Conservation (phyloP, 2,797 vertebrate genomes). For the Cebuella pygmaea region DNA sequence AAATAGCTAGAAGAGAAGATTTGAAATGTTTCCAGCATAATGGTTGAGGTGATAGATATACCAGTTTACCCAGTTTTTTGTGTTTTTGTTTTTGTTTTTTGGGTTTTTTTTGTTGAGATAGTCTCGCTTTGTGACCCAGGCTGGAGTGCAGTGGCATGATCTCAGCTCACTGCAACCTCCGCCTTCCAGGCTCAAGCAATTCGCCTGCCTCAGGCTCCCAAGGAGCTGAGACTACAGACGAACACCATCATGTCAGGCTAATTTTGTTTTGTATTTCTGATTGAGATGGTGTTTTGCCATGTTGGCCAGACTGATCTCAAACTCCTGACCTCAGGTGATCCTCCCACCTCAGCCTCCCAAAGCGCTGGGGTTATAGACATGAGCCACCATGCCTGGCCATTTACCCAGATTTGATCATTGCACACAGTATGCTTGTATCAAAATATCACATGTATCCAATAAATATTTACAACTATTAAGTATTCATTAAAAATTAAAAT, state of each 20-base stretch:
- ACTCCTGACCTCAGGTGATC: neutral
- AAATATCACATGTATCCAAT: neutral
- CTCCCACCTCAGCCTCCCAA: neutral
- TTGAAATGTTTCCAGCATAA: neutral
- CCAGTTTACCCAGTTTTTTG: neutral
- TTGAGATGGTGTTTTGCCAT: neutral
- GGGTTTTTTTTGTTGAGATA: neutral
- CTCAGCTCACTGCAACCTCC: neutral
- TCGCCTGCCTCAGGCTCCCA: neutral
- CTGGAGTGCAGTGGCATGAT: neutral
- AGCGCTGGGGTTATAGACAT: neutral
- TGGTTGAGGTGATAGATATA: neutral
- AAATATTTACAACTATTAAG: neutral
- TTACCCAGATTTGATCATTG: neutral
- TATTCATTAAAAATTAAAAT: neutral
- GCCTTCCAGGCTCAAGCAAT: neutral
- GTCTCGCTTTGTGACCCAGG: neutral
- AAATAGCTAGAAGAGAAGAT: neutral
- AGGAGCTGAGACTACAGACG: neutral
- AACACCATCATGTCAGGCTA: neutral
- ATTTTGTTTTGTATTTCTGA: neutral
- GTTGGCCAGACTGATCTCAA: neutral
- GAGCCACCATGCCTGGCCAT: neutral
- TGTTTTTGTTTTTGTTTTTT: too few relatives aligned
- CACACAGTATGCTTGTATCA: neutral